These are phyloP conservation scores for Glaucomys volans DNA, from an alignment of 2,113 vertebrate species.

Conservation along the genomic window DNA sequence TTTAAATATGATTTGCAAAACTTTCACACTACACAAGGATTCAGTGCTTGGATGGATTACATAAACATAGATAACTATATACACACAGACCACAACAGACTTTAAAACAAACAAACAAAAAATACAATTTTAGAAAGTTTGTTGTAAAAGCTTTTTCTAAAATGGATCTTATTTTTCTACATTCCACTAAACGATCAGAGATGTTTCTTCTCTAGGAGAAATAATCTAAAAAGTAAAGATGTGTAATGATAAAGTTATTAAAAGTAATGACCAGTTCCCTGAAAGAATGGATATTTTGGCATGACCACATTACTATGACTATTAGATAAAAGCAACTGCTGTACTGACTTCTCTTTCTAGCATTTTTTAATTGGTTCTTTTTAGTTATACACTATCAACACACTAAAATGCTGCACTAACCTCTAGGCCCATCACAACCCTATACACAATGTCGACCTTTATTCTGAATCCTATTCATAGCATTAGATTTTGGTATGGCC, in stretches of 20 bases:
- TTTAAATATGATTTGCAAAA: not conserved
- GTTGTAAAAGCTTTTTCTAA: slow-evolving; percentile 13
- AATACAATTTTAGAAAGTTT: not conserved
- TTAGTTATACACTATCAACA: not conserved
- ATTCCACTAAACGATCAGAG: not conserved
- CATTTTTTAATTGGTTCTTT: not conserved
- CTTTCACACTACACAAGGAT: not conserved
- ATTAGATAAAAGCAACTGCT: not conserved
- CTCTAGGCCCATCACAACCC: fast-evolving
- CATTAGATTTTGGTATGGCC: not conserved
- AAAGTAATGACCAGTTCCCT: not conserved
- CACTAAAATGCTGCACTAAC: fast-evolving
- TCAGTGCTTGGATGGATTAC: not conserved
- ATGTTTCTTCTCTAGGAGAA: not conserved
- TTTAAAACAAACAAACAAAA: not conserved
- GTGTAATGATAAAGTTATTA: not conserved
- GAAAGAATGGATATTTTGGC: not conserved
- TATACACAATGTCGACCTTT: not conserved
- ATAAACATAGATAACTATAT: not conserved
- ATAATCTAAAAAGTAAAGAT: slow-evolving; percentile 31
- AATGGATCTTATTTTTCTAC: not conserved
- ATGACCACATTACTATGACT: not conserved
- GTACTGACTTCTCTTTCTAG: not conserved
- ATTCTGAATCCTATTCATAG: not conserved
- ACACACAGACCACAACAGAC: not conserved